Conservation (phyloP, 1,140 invertebrate species). For the Brachystomella parvula region DNA sequence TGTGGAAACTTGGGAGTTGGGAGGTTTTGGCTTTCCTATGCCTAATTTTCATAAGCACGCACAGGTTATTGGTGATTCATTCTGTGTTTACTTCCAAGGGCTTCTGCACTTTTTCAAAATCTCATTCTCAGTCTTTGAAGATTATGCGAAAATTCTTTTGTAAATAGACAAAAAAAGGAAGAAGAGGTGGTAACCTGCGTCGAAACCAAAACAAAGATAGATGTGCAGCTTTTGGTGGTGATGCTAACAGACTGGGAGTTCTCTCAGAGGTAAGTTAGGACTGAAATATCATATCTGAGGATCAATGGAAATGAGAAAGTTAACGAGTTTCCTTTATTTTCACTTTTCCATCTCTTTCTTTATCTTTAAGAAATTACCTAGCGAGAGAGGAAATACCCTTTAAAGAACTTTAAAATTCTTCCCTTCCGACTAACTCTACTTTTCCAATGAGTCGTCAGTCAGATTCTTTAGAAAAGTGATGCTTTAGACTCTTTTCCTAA, state of each 20-base stretch:
- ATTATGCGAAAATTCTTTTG: conserved; percentile 3
- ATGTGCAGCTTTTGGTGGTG: not conserved
- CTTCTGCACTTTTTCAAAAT: not conserved
- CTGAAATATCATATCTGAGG: not conserved
- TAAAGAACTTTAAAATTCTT: not conserved
- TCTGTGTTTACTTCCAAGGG: not conserved
- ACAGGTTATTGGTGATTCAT: not conserved
- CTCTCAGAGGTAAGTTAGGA: not conserved
- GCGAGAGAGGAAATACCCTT: not conserved
- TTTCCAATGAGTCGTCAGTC: not conserved
- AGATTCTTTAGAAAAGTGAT: not conserved
- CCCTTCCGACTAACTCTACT: not conserved
- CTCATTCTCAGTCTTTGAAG: not conserved
- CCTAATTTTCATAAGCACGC: not conserved
- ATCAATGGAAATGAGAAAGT: not conserved
- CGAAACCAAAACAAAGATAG: no score
- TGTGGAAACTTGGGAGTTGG: not conserved
- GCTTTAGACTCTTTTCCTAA: not conserved
- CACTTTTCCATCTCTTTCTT: not conserved
- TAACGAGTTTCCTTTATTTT: not conserved
- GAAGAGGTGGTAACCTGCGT: not conserved
- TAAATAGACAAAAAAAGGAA: conserved; percentile 7
- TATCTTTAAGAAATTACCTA: not conserved
- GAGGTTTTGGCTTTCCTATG: not conserved
- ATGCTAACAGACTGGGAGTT: not conserved